Base-by-base conservation (phyloP, 2,113 vertebrate species). In the Natator depressus region DNA sequence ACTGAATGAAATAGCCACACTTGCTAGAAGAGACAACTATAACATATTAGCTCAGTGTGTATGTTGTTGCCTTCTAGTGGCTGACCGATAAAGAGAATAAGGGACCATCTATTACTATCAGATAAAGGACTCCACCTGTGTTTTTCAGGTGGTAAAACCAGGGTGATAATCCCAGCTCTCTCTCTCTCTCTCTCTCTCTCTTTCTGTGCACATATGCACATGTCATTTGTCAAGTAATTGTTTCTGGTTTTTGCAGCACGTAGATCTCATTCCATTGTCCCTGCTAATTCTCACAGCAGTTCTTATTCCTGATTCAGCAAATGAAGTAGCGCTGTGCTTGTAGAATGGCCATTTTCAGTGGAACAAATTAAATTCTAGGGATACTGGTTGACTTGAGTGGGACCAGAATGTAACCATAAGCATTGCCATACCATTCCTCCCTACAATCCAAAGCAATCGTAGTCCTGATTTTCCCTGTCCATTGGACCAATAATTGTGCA, bases 401-500 rank as follows among this genome's bases (percentile, higher is more conserved):
- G 46, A 95, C 57, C 29, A 86, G 87, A 92, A 86, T 83, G 86
- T 87, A 94, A 59, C 83, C 78, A 3, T 19, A 69, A n/a, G 31
- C 88, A 88, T 95, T 95, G 38, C 85, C 85, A 94, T 89, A 87
- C 94, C 89, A 85, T 46, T 76, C 38, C 38, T 76, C 38, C 72
- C 10, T 76, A 46, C 91, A 96, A 93, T 91, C 94, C 87, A 86
- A 0, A 95, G 83, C 92, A 94, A 96, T 93, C 88, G 90, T 88
- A 93, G 50, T 91, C 87, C 89, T 89, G 95, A 95, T 90, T 96
- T 97, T 97, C 95, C 93, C 84, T 85, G 95, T 1, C 79, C 87
- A 92, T 85, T 93, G 95, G 94, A 97, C 79, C 81, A 95, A 85
- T 89, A 94, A 95, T 85, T 79, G 54, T 92, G 81, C 94, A 57